phyloP scores from a whole-genome alignment of 2,888 invertebrate species.

The Mythimna vitellina region DNA sequence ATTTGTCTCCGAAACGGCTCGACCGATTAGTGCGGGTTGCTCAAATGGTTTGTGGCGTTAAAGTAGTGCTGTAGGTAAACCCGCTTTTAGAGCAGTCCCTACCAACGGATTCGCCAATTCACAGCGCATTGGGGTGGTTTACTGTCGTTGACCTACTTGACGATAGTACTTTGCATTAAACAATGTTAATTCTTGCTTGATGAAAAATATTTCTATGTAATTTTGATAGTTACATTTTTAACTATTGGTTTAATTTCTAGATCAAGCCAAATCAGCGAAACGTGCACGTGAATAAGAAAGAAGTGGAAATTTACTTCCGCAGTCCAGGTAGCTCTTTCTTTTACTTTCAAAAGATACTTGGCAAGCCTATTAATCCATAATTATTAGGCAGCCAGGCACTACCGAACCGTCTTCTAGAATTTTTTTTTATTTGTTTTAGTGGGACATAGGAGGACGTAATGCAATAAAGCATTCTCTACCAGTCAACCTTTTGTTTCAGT shows the following conservation, averaged over 20 bases:
- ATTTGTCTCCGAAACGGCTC: slow-evolving; percentile 58
- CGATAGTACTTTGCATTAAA: background rate
- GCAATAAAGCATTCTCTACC: no score
- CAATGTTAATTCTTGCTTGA: background rate
- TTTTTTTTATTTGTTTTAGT: no score
- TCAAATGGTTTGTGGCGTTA: slow-evolving; percentile 58
- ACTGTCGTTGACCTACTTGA: background rate
- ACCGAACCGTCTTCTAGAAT: no score
- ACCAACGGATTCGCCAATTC: slow-evolving; percentile 17
- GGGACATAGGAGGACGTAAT: no score
- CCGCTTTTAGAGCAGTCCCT: slow-evolving; percentile 31
- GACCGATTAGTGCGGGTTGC: slow-evolving; percentile 54
- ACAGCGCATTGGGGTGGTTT: background rate
- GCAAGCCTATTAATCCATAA: no score
- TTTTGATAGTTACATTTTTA: no score
- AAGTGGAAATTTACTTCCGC: no score
- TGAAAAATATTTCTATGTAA: background rate
- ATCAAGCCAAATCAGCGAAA: background rate
- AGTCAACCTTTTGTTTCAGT: no score
- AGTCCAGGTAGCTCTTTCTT: background rate
- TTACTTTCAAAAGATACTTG: background rate
- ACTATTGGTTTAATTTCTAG: background rate
- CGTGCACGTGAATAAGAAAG: background rate
- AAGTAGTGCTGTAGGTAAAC: slow-evolving; percentile 50
- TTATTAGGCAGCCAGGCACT: no score